These are phyloP conservation scores for Platanista minor DNA, from an alignment of 2,113 vertebrate genomes.

Conservation along the genomic window DNA sequence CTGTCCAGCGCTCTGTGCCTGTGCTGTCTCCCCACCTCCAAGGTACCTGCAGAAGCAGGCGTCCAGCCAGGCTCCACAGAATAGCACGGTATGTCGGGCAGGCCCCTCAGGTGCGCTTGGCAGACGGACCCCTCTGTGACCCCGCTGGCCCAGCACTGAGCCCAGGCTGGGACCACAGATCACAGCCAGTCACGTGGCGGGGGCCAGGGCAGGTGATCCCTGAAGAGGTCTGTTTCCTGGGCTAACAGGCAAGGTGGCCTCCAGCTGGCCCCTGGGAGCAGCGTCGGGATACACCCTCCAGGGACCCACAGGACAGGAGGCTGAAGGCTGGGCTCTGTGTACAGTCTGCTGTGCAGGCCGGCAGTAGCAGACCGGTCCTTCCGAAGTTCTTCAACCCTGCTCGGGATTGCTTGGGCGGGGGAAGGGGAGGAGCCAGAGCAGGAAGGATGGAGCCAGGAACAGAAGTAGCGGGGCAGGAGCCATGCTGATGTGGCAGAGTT, in stretches of 20 bases:
- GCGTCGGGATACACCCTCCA: background rate
- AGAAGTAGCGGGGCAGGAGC: background rate
- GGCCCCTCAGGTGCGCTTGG: background rate
- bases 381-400: background rate
- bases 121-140: background rate
- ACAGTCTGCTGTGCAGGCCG: background rate
- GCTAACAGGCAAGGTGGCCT: background rate
- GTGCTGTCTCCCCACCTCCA: background rate
- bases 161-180: background rate
- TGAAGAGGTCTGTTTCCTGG: background rate
- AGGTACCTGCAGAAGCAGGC: background rate
- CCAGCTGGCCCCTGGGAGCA: background rate
- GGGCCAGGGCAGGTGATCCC: background rate
- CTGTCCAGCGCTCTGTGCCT: background rate
- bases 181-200: background rate
- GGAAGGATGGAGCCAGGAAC: background rate
- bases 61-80: background rate
- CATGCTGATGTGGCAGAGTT: background rate
- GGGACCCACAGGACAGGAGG: background rate
- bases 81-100: background rate
- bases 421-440: background rate
- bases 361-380: background rate
- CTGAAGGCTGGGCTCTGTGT: background rate
- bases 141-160: background rate
- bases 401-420: background rate